Evolutionary conservation across 2,888 invertebrate genomes (phyloP), one percentile per base, ranked within the genome.

Genomic region (Caenorhabditis virilis): DNA sequence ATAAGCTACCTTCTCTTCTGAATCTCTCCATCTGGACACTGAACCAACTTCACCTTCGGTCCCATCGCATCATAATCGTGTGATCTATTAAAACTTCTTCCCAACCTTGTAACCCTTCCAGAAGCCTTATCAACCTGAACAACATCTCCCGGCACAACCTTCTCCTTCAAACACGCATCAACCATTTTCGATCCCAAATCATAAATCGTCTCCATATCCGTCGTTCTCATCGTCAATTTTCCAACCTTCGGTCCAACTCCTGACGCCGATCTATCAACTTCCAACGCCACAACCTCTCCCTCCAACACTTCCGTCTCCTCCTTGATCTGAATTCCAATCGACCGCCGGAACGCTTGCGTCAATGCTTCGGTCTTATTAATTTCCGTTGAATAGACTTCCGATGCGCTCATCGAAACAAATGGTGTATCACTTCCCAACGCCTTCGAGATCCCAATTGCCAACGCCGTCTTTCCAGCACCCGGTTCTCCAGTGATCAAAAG

Each of bases 171-270:
- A 30, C 79, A 68, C 4, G 72, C 66, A 20, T 82, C 82, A 13
- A 78, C 72, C 75, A 82, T 77, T 58, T 81, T 82, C 23, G 56
- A 95, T 1, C 98, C 98, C 83, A 99, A 88, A 84, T 99, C 98
- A 84, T 98, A 99, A 69, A 95, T 91, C 0, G 98, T 97, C 85
- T 98, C 98, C 98, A 99, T 99, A 85, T 98, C 98, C 0, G 95
- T 97, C 0, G 98, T 98, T 87, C 98, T 98, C 43, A 99, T 86
- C 0, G 95, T 97, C 33, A 98, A 87, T 79, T 97, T 92, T 56
- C 83, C 83, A 15, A 81, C 63, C 53, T 79, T 79, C 15, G 78
- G 76, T 6, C 81, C 80, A 11, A 90, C 89, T 22, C 92, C 94
- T 0, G 93, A 91, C 0, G 93, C 94, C 0, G 95, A 94, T 20